Conservation (phyloP, 1,140 invertebrate genomes). For the Drosophila pruinosa region DNA sequence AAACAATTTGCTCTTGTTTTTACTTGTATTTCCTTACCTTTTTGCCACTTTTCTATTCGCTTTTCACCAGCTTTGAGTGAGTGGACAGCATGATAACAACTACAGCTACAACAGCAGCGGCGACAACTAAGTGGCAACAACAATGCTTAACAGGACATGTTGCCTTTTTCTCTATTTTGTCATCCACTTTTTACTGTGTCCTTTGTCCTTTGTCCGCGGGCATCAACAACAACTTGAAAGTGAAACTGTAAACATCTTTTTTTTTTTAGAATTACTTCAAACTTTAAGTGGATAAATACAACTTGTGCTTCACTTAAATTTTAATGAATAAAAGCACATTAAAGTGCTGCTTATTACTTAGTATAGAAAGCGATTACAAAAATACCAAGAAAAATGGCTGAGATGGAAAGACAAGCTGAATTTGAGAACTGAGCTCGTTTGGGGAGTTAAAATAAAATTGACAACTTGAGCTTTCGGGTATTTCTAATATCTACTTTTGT, state of each 20-base stretch:
- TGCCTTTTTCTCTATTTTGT: conserved; percentile 17
- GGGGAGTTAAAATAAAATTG: no score
- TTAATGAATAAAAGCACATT: not conserved
- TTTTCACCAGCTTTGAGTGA: conserved; percentile 26
- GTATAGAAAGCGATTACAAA: not conserved
- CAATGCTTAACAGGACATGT: conserved; percentile 31
- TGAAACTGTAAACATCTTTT: conserved; percentile 45
- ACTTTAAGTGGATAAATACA: conserved; percentile 22
- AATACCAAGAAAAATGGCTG: not conserved
- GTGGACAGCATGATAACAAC: conserved; percentile 30
- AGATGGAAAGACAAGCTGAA: not conserved
- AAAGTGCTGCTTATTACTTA: not conserved
- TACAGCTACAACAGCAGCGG: not conserved
- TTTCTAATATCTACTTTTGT: no score
- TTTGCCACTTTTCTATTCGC: conserved; percentile 26
- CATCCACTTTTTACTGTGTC: conserved; percentile 19
- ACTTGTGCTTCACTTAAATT: not conserved
- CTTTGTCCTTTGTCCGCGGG: conserved; percentile 19
- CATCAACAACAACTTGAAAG: conserved; percentile 33
- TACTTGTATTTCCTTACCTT: conserved; percentile 20
- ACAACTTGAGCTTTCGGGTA: no score
- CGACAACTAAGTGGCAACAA: conserved; percentile 42
- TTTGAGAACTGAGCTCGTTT: no score
- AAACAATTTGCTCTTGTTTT: conserved; percentile 53
- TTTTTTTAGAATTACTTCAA: conserved; percentile 12